phyloP scores from a whole-genome alignment of 2,113 vertebrate species.

The Microcebus tavaratra region DNA sequence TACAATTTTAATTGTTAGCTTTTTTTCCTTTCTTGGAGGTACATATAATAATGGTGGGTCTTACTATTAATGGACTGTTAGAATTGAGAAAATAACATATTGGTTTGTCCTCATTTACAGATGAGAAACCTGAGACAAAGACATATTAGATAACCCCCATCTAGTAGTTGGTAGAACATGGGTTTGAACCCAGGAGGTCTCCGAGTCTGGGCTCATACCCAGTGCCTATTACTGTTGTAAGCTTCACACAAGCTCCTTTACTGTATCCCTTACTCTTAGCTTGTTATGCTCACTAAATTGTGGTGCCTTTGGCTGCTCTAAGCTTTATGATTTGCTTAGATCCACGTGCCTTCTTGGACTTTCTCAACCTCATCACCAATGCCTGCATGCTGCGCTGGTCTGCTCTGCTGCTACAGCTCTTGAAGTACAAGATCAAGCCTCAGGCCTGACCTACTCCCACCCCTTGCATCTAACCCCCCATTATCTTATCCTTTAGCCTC shows the following conservation, averaged over 20 bases:
- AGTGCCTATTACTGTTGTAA: not conserved
- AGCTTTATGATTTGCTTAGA: not conserved
- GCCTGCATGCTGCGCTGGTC: not conserved
- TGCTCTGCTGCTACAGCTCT: not conserved
- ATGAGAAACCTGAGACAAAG: not conserved
- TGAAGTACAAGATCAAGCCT: not conserved
- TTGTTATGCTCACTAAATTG: not conserved
- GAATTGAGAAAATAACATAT: not conserved
- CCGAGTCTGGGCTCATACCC: not conserved
- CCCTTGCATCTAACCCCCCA: not conserved
- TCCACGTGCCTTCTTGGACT: not conserved
- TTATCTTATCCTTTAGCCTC: not conserved
- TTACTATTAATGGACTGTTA: not conserved
- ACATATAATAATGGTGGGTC: not conserved
- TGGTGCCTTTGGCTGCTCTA: not conserved
- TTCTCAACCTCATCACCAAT: not conserved
- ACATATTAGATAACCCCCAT: not conserved
- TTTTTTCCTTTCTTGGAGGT: not conserved
- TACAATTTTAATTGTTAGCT: not conserved
- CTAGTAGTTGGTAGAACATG: not conserved
- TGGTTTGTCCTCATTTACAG: slow-evolving; percentile 1
- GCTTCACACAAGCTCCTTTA: not conserved
- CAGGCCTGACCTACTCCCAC: not conserved
- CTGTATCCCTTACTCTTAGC: not conserved
- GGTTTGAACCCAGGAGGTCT: not conserved